Evolutionary conservation across 2,888 invertebrate genomes (phyloP), one percentile per base, ranked within the genome.

Genomic region (Platypus cylindrus): DNA sequence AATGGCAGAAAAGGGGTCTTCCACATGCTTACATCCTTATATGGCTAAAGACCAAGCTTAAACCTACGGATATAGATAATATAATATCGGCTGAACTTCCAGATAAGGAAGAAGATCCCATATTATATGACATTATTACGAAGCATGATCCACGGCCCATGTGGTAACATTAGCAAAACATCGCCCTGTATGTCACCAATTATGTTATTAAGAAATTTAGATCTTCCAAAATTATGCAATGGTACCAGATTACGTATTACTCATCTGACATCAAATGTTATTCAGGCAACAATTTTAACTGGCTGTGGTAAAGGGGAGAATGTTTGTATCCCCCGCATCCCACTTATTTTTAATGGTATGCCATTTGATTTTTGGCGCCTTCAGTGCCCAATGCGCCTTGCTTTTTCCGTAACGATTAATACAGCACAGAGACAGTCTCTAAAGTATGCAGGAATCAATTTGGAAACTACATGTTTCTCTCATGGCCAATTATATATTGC

Each of bases 71-170:
- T 7, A 20, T 20, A 5, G 20, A 20, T 9, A 9, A 20, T 20
- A 9, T 20, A 9, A 20, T 20, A 20, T 20, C 5, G 9, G 20
- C 9, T 20, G 20, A 20, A 9, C 5, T 20, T 20, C 9, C 20
- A 20, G 27, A 34, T 29, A n/a, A 17, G 2, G 12, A 18, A 12
- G 3, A 3, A 15, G 35, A 35, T 17, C 34, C 33, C 14, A 8
- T 13, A 17, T 27, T 38, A 16, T 32, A 38, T 17, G 32, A 41
- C 13, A 34, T 37, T 23, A 24, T 42, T 3, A 37, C 27, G 22
- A 20, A 28, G 24, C 14, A 42, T 42, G 42, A 26, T 39, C 8
- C 39, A 42, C 17, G 42, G 39, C 11, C 42, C 37, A n/a, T 42
- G 32, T 25, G 35, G 37, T 5, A 8, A 4, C 17, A 24, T 41